phyloP scores from a whole-genome alignment of 2,113 vertebrate species.

The Amazona guildingii region DNA sequence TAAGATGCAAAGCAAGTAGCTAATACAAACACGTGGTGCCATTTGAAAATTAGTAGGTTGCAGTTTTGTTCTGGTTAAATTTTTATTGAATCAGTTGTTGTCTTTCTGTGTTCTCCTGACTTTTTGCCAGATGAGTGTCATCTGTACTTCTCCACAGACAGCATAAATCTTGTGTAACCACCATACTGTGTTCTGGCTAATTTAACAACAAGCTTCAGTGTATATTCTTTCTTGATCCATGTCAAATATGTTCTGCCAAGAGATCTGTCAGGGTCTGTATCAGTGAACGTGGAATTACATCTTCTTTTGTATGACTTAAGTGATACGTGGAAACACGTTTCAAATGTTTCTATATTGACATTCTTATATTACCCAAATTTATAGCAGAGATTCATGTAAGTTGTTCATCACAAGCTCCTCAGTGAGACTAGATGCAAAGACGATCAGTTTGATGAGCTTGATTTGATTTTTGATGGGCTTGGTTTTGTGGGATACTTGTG shows the following conservation, averaged over 20 bases:
- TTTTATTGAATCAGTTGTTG: conserved; percentile 29
- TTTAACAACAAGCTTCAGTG: neutral
- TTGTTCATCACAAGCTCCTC: neutral
- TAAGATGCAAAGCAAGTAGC: neutral
- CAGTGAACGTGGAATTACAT: neutral
- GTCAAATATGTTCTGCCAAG: neutral
- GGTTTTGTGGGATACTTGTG: neutral
- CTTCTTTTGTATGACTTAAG: neutral
- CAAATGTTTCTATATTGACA: neutral
- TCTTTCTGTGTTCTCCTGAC: conserved; percentile 6
- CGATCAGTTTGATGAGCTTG: neutral
- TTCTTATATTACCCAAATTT: neutral
- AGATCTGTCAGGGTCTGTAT: neutral
- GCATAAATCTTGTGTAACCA: conserved; percentile 10
- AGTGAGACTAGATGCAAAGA: neutral
- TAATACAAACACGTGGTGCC: neutral
- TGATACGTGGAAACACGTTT: neutral
- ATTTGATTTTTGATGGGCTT: neutral
- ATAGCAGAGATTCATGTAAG: neutral
- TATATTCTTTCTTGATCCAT: neutral
- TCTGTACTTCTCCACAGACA: conserved; percentile 5
- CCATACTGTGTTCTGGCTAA: neutral
- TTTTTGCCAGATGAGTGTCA: conserved; percentile 20
- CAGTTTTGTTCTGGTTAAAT: neutral
- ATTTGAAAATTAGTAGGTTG: neutral